Base-by-base conservation (phyloP, 2,797 vertebrate species). In the Pogonophryne albipinna region DNA sequence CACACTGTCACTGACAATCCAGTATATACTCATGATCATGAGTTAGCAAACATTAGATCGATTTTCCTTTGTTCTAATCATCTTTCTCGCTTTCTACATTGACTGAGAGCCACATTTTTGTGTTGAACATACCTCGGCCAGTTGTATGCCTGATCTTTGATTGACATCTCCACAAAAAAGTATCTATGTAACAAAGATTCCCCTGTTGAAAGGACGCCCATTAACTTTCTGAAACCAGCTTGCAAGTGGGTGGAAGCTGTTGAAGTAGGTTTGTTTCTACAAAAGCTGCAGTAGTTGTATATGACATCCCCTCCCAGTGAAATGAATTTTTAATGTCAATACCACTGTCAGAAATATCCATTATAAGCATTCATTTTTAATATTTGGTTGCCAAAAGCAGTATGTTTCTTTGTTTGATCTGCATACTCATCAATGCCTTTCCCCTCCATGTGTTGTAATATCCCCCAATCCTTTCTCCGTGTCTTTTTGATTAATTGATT, bases 11-110 rank as follows among this genome's bases (percentile, higher is more conserved):
- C 38, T 75, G 66, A 67, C 67, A 51, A 82, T 73, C 66, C 72
- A 74, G 84, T 78, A 87, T 79, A 87, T 83, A 90, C 38, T 87
- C 84, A 84, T 56, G 80, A 90, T 87, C 42, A 64, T 76, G 56
- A 84, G 80, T 90, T 80, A 85, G 66, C 50, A 79, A 70, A 79
- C 59, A 66, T 47, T 46, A 23, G 60, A 84, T 66, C 38, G 4
- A 9, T 38, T 38, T 38, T 70, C 57, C 74, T 83, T 77, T 86
- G 62, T 79, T 73, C 57, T 17, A 31, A 57, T 77, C 64, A 82
- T 79, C 66, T 76, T 34, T 9, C 62, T 71, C 19, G 45, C 19
- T 79, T 80, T 56, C 16, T 63, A 41, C 79, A 87, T 83, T 78
- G 64, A 83, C 80, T 34, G 23, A 68, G 74, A 88, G 76, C 78